Base-by-base conservation (phyloP, 1,140 invertebrate genomes). In the Psilanteris sp. region DNA sequence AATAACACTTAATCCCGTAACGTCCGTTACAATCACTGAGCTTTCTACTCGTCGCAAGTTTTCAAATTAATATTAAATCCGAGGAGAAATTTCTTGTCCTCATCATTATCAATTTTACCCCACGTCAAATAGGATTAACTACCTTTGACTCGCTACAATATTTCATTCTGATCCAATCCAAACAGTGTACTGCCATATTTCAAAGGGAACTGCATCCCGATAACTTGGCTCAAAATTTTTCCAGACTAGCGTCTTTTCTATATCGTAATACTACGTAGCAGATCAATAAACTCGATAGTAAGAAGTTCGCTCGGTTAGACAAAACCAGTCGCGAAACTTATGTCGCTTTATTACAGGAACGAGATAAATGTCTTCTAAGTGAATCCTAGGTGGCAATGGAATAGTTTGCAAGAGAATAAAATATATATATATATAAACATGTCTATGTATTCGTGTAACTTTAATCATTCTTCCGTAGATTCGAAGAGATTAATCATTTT, bases 201-300 rank as follows among this genome's bases (percentile, higher is more conserved):
- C 43, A 62, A 37, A 36, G n/a, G 15, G 16, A 39, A 41, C 15
- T 43, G 27, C 43, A 24, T 52, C 34, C 34, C 32, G 22, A 48
- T 24, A 29, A 15, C 7, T 29, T 27, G 39, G 41, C 16, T 37
- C 36, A 20, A 39, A 48, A 39, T 50, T 48, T 29, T 50, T 9
- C 32, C 43, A 39, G 43, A 43, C 37, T 10, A 48, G 11, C 27
- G 41, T 27, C 41, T 61, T 46, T 36, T 24, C 37, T 27, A 61
- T 46, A 29, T 36, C 4, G 41, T 37, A 46, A 61, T 61, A n/a
- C n/a, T n/a, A 36, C 20, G 27, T 14, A 13, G 18, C 39, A 46
- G 55, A 61, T 61, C 55, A 46, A 61, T 61, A 61, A 61, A 61
- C 55, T 24, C 41, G 31, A 61, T 61, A 24, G 55, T 11, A 46